Evolutionary conservation across 1,140 invertebrate genomes (phyloP).

Genomic region (Asbolus verrucosus): DNA sequence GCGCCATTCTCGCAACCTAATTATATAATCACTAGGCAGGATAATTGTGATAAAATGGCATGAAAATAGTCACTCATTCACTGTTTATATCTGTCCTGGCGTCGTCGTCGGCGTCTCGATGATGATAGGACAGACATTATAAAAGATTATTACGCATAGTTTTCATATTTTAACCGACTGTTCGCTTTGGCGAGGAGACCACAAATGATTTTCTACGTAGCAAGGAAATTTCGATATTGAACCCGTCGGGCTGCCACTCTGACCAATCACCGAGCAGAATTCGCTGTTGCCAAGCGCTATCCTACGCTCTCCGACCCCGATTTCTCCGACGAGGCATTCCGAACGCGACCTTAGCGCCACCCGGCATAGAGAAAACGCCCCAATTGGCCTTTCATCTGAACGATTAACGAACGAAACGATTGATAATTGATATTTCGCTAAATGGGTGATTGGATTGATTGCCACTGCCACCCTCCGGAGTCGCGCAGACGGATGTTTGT

Average conservation of each 20-base stretch:
- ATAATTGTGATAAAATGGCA: conserved; percentile 63
- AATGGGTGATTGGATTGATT: too few relatives aligned
- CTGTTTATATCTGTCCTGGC: conserved; percentile 63
- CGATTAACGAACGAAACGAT: background rate
- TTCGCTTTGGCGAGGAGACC: conserved; percentile 64
- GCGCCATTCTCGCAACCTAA: conserved; percentile 64
- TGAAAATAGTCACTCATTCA: conserved; percentile 64
- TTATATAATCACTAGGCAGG: conserved; percentile 63
- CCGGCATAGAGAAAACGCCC: conserved; percentile 5
- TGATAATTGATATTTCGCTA: too few relatives aligned
- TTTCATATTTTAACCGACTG: conserved; percentile 62
- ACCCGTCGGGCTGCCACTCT: conserved; percentile 5
- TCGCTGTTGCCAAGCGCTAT: conserved; percentile 19
- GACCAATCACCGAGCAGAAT: conserved; percentile 36
- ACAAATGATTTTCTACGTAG: conserved; percentile 62
- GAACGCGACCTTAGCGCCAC: conserved; percentile 20
- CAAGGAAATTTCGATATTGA: conserved; percentile 50
- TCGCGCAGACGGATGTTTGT: too few relatives aligned
- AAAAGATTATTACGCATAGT: conserved; percentile 59
- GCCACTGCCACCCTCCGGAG: too few relatives aligned
- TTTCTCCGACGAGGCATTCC: background rate
- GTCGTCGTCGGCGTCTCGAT: conserved; percentile 39
- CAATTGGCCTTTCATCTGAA: background rate
- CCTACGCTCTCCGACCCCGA: conserved; percentile 36
- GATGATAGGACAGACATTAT: conserved; percentile 60